phyloP scores from a whole-genome alignment of 2,797 vertebrate genomes.

The Gouania willdenowi region DNA sequence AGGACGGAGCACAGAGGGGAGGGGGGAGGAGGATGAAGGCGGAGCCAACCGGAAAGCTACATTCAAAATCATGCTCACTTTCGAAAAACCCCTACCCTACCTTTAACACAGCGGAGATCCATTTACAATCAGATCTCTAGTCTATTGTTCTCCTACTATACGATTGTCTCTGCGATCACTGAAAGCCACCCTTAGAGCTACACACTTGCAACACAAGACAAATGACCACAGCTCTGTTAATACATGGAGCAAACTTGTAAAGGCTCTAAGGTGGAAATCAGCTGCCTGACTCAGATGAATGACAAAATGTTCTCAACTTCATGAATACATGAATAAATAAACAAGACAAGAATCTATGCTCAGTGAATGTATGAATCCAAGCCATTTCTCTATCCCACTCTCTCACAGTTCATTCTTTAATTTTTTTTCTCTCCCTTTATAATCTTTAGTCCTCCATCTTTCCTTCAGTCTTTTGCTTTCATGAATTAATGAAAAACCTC shows the following conservation, averaged over 20 bases:
- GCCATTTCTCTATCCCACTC: constrained; percentile 27
- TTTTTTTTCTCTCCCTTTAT: constrained; percentile 34
- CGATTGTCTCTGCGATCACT: constrained; percentile 33
- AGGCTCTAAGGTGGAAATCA: constrained; percentile 48
- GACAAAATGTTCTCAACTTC: constrained; percentile 54
- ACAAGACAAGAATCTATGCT: constrained; percentile 48
- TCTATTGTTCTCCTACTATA: too few relatives aligned
- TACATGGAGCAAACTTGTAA: constrained; percentile 38
- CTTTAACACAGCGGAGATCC: not conserved
- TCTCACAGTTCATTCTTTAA: constrained; percentile 43
- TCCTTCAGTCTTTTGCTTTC: constrained; percentile 65
- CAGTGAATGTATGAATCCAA: too few relatives aligned
- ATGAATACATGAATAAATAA: constrained; percentile 73
- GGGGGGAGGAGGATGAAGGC: too few relatives aligned
- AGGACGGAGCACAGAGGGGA: too few relatives aligned
- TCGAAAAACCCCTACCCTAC: too few relatives aligned
- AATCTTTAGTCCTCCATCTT: constrained; percentile 47
- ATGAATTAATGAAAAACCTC: constrained; percentile 71
- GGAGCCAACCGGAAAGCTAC: too few relatives aligned
- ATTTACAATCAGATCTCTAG: constrained; percentile 3
- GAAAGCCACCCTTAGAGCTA: constrained; percentile 13
- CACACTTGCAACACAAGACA: constrained; percentile 24
- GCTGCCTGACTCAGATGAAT: constrained; percentile 55
- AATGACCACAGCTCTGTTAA: constrained; percentile 20
- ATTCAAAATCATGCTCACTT: too few relatives aligned